Conservation (phyloP, 2,888 invertebrate species). For the Pecten maximus region DNA sequence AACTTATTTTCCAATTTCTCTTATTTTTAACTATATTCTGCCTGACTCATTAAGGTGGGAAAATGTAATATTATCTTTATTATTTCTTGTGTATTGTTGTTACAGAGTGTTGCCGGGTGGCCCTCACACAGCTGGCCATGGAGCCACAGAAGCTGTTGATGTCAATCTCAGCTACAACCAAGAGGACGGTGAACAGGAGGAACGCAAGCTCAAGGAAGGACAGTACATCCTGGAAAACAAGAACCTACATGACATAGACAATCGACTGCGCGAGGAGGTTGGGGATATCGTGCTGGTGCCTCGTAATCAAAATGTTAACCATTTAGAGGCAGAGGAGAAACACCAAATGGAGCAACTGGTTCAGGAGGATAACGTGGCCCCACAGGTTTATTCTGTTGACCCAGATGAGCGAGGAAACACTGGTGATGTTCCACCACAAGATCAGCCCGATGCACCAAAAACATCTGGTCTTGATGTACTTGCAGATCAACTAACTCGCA, state of each 20-base stretch:
- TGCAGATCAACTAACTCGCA: slow-evolving; percentile 67
- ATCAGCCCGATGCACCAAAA: slow-evolving; percentile 47
- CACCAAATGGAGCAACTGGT: slow-evolving; percentile 74
- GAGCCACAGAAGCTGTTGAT: slow-evolving; percentile 80
- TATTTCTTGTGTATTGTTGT: slow-evolving; percentile 43
- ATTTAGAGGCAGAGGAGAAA: slow-evolving; percentile 66
- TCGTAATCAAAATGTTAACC: slow-evolving; percentile 64
- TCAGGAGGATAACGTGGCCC: slow-evolving; percentile 66
- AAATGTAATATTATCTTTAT: neutral
- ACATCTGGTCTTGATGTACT: slow-evolving; percentile 59
- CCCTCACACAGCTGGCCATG: slow-evolving; percentile 71
- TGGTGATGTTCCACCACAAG: slow-evolving; percentile 54
- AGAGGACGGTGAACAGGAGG: slow-evolving; percentile 72
- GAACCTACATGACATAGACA: slow-evolving; percentile 72
- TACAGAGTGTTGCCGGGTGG: slow-evolving; percentile 69
- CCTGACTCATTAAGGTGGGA: neutral
- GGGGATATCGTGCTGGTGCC: slow-evolving; percentile 68
- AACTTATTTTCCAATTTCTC: too few relatives aligned
- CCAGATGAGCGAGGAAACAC: slow-evolving; percentile 55
- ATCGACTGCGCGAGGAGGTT: slow-evolving; percentile 72
- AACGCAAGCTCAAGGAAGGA: slow-evolving; percentile 69
- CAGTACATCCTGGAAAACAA: slow-evolving; percentile 71
- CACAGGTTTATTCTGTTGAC: slow-evolving; percentile 52
- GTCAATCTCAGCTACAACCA: slow-evolving; percentile 78
- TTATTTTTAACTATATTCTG: too few relatives aligned